These are phyloP conservation scores for Andrena marginata DNA, from an alignment of 2,888 invertebrate genomes.

Conservation along the genomic window DNA sequence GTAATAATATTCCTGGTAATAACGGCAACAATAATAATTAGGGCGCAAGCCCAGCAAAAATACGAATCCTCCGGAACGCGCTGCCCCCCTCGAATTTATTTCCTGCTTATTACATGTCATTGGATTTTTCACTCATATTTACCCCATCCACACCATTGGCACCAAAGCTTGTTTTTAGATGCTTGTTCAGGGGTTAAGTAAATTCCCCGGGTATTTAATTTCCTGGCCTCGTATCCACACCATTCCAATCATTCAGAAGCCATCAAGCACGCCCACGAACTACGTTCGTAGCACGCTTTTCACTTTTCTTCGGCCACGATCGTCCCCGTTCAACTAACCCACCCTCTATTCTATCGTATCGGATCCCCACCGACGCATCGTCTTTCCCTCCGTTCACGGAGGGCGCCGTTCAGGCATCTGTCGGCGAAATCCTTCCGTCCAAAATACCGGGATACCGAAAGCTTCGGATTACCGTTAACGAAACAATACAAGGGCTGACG, in stretches of 20 bases:
- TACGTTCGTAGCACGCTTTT: neutral
- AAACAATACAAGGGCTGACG: conserved; percentile 62
- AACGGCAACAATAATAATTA: conserved; percentile 43
- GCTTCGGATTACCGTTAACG: conserved; percentile 71
- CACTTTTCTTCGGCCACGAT: neutral
- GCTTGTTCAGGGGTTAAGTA: no score
- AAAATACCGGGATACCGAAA: conserved; percentile 57
- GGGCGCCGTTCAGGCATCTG: conserved; percentile 33
- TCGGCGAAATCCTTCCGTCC: conserved; percentile 53
- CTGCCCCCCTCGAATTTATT: no score
- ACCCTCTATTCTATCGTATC: neutral
- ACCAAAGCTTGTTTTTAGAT: no score
- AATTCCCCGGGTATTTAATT: neutral
- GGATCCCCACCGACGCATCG: neutral
- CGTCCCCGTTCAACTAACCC: neutral
- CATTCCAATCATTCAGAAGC: neutral
- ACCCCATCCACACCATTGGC: no score
- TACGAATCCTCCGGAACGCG: no score
- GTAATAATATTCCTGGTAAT: conserved; percentile 50
- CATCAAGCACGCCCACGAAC: neutral
- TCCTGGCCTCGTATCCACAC: neutral
- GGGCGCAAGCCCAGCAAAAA: neutral
- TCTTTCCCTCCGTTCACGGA: neutral
- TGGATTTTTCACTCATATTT: no score
- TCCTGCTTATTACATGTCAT: no score